A percentile compares a stretch with the other conserved stretches of the same genome.
These are phyloP conservation scores for Beroe ovata DNA, from an alignment of 37 sponge, comb jelly and placozoan genomes.

Conservation along the genomic window DNA sequence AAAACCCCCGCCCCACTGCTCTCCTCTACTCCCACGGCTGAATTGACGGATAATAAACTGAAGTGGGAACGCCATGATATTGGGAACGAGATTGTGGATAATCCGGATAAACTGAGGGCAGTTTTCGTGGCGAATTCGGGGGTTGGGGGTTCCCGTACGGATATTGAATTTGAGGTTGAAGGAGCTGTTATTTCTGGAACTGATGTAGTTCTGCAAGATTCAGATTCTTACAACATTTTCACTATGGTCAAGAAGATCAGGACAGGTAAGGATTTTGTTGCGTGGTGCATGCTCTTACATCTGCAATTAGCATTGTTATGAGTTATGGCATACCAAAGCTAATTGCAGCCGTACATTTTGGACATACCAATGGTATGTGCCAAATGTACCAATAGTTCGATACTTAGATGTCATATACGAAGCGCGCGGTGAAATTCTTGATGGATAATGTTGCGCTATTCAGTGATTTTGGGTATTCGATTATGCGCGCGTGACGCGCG, in stretches of 20 bases:
- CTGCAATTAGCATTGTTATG: too few relatives aligned
- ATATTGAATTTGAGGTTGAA: slow-evolving; percentile 47
- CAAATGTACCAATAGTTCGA: neutral
- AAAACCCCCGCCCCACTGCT: neutral
- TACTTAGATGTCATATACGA: neutral
- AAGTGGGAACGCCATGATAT: slow-evolving; percentile 31
- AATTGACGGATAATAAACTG: neutral
- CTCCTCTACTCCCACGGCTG: neutral
- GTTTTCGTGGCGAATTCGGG: neutral
- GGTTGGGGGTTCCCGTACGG: neutral
- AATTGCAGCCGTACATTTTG: too few relatives aligned
- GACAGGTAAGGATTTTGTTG: neutral
- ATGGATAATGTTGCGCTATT: neutral
- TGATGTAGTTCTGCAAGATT: slow-evolving; percentile 24
- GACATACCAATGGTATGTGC: neutral
- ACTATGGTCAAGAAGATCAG: slow-evolving; percentile 39
- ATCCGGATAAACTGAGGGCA: neutral
- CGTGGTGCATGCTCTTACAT: too few relatives aligned
- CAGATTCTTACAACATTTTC: neutral
- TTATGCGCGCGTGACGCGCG: too few relatives aligned
- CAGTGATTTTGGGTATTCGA: too few relatives aligned
- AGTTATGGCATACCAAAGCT: too few relatives aligned
- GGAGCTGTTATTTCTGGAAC: slow-evolving; percentile 21
- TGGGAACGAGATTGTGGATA: slow-evolving; percentile 27
- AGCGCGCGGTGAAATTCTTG: slow-evolving; percentile 32